Evolutionary conservation across 2,113 vertebrate genomes (phyloP).

Genomic region (Takifugu flavidus): DNA sequence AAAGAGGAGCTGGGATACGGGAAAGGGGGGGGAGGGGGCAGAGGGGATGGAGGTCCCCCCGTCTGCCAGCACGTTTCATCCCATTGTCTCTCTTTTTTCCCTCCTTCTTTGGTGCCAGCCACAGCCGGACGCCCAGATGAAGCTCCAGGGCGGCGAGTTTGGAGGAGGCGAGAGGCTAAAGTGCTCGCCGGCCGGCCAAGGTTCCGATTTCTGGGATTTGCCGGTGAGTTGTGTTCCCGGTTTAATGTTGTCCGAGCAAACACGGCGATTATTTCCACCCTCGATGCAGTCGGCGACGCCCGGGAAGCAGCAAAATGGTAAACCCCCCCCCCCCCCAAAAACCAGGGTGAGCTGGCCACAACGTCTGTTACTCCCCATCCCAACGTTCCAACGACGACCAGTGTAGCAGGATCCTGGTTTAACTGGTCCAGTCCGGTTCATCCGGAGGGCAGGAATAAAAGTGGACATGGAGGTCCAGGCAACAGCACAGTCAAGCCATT

Average conservation of each 20-base stretch:
- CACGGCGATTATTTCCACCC: slow-evolving; percentile 30
- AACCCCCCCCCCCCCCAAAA: too few species aligned
- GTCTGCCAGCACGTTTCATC: slow-evolving; percentile 63
- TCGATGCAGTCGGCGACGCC: too few species aligned
- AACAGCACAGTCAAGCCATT: too few species aligned
- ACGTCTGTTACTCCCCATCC: too few species aligned
- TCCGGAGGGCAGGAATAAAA: too few species aligned
- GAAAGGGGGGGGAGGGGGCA: not conserved
- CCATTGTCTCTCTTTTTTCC: slow-evolving; percentile 43
- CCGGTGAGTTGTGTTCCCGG: slow-evolving; percentile 44
- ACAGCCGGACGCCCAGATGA: slow-evolving; percentile 53
- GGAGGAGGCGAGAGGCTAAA: slow-evolving; percentile 50
- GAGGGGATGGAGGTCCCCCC: slow-evolving; percentile 46
- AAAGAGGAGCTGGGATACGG: slow-evolving; percentile 29
- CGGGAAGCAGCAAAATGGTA: too few species aligned
- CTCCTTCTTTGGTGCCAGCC: slow-evolving; percentile 40
- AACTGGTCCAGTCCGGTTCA: too few species aligned
- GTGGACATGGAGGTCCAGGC: too few species aligned
- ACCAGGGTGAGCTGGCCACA: too few species aligned
- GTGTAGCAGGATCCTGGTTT: too few species aligned
- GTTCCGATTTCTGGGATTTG: slow-evolving; percentile 40
- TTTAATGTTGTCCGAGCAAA: slow-evolving; percentile 45
- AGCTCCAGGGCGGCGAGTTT: slow-evolving; percentile 54
- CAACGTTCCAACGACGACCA: too few species aligned
- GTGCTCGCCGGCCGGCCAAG: slow-evolving; percentile 32